A percentile compares a stretch with the other conserved stretches of the same genome.
These are phyloP conservation scores for Lamellibrachia luymesi DNA, from an alignment of 1,140 invertebrate genomes.

Conservation along the genomic window DNA sequence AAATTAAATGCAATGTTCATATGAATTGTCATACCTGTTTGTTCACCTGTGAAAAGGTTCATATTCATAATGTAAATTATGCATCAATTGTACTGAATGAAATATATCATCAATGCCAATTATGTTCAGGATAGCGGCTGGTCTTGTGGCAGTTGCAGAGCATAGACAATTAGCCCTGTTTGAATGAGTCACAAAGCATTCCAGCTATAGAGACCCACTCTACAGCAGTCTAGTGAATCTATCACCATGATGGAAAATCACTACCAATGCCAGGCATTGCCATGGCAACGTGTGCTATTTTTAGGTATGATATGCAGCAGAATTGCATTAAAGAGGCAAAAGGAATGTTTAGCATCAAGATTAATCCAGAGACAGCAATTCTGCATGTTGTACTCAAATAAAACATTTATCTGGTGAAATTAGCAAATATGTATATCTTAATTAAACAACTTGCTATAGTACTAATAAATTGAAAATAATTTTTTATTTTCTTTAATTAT, in stretches of 20 bases:
- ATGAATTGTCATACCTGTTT: not conserved
- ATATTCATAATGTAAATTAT: not conserved
- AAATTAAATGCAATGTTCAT: not conserved
- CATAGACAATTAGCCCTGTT: not conserved
- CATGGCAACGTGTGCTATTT: not conserved
- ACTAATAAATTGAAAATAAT: too few species aligned
- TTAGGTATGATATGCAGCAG: not conserved
- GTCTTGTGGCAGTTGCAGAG: not conserved
- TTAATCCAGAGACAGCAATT: not conserved
- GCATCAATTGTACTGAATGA: not conserved
- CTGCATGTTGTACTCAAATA: not conserved
- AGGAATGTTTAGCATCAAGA: not conserved
- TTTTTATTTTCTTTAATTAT: too few species aligned
- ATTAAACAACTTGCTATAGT: too few species aligned
- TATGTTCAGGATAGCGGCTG: not conserved
- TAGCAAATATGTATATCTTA: not conserved
- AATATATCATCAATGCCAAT: not conserved
- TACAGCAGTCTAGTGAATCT: not conserved
- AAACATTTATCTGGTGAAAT: not conserved
- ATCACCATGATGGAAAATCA: not conserved
- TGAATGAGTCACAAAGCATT: not conserved
- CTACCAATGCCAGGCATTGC: not conserved
- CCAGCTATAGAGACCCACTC: not conserved
- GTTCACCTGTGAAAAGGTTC: not conserved
- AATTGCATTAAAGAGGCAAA: not conserved